Evolutionary conservation across 2,113 vertebrate species (phyloP), one percentile per base, ranked within the genome.

Genomic region (Lota lota): DNA sequence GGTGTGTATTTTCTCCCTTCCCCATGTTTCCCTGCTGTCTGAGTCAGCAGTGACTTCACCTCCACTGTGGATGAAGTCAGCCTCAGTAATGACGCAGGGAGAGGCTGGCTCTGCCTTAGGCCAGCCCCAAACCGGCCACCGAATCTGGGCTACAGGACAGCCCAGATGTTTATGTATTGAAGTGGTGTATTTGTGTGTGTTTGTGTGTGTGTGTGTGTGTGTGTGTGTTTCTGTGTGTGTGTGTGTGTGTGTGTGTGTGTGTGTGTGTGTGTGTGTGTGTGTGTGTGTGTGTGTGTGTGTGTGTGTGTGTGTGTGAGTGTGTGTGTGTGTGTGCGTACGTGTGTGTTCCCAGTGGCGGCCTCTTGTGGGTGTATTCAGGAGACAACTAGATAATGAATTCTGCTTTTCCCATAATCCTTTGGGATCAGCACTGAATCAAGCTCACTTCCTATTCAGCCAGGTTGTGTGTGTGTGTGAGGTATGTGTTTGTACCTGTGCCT

Each of bases 1-100:
- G n/a, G 10, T 61, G 28, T 36, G 17, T 40, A 40, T 40, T 40
- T 40, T 11, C 6, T 11, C 36, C 36, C 36, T 40, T 40, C 36
- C 36, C 36, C 36, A 40, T 40, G 36, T 40, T 40, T 40, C 36
- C 59, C 22, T 56, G 0, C 67, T 28, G 47, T 65, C 75, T 73
- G 77, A 81, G 73, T 83, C 77, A 73, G 69, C 67, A 5, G 66
- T 90, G 89, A 89, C 80, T 87, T 91, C 87, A 89, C 79, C 84
- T 82, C 33, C 72, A 66, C 60, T 19, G 53, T 40, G 36, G 36
- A 87, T 91, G 90, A 93, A 91, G 87, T 93, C 90, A 93, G 88
- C 85, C 85, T 92, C 76, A 64, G 79, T 91, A 89, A 91, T 88
- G 78, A 81, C 78, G 63, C 68, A 36, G 74, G 56, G 67, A 7